Percentiles rank a stretch among this genome's conserved stretches.
Conservation (phyloP, 2,113 vertebrate species). For the Hippocampus mohnikei region DNA sequence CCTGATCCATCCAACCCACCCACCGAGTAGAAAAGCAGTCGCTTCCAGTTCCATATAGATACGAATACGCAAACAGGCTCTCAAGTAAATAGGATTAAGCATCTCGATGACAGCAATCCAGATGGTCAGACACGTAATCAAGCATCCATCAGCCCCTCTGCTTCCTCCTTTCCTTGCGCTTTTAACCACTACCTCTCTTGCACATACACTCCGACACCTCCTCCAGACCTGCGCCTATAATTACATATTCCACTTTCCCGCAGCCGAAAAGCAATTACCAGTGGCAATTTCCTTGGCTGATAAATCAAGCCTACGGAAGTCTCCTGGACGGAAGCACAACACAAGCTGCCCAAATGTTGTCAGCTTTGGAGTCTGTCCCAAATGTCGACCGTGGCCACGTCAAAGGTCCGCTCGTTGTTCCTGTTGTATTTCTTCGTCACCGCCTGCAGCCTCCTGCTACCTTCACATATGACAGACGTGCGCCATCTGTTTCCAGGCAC, state of each 20-base stretch:
- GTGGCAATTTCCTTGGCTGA: slow-evolving; percentile 38
- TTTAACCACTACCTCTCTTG: slow-evolving; percentile 46
- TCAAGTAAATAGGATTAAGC: slow-evolving; percentile 61
- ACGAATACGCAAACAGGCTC: slow-evolving; percentile 24
- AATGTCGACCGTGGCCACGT: slow-evolving; percentile 32
- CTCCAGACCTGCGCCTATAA: slow-evolving; percentile 53
- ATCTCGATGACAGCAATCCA: slow-evolving; percentile 65
- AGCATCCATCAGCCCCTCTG: slow-evolving; percentile 59
- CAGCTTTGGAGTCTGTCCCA: slow-evolving; percentile 20
- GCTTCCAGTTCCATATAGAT: slow-evolving; percentile 25
- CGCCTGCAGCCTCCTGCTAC: slow-evolving; percentile 48
- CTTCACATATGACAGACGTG: slow-evolving; percentile 59
- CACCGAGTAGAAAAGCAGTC: slow-evolving; percentile 24
- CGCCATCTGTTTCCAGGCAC: slow-evolving; percentile 57
- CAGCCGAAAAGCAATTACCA: slow-evolving; percentile 38
- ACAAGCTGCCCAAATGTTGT: slow-evolving; percentile 24
- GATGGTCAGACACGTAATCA: slow-evolving; percentile 70
- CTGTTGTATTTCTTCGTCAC: slow-evolving; percentile 20
- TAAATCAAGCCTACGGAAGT: slow-evolving; percentile 41
- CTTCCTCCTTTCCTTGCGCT: slow-evolving; percentile 53
- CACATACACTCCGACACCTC: slow-evolving; percentile 54
- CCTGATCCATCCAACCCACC: background rate
- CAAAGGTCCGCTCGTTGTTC: slow-evolving; percentile 49
- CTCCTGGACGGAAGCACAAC: slow-evolving; percentile 25
- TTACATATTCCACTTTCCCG: slow-evolving; percentile 46